Evolutionary conservation across 2,113 vertebrate genomes (phyloP).

Genomic region (Colinus virginianus): DNA sequence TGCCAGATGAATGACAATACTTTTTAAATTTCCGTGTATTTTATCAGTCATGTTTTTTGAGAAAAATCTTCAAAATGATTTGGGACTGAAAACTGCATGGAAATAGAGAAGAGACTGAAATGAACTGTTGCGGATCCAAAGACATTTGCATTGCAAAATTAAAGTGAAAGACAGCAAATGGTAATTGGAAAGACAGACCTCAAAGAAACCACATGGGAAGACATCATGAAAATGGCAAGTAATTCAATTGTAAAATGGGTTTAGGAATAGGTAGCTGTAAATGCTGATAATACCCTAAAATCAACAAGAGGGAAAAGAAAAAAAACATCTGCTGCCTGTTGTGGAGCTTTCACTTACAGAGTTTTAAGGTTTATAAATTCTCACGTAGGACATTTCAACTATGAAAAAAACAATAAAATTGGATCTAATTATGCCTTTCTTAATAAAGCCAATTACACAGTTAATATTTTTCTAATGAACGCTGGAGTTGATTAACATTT

Average conservation of each 20-base stretch:
- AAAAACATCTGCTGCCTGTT: not conserved
- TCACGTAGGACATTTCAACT: not conserved
- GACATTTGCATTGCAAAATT: not conserved
- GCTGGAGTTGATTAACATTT: not conserved
- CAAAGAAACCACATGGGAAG: not conserved
- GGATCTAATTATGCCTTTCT: not conserved
- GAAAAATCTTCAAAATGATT: not conserved
- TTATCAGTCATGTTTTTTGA: not conserved
- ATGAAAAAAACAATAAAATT: not conserved
- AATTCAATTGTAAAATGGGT: conserved; percentile 26
- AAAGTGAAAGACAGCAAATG: conserved; percentile 5
- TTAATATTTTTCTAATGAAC: conserved; percentile 14
- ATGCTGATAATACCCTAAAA: not conserved
- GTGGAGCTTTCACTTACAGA: not conserved
- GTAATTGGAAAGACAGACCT: conserved; percentile 24
- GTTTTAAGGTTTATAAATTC: conserved; percentile 3
- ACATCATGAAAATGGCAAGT: not conserved
- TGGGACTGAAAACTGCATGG: not conserved
- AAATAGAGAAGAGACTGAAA: not conserved
- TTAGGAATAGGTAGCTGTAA: not conserved
- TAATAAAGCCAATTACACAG: not conserved
- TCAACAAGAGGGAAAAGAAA: not conserved
- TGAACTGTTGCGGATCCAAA: not conserved
- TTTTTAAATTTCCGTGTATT: not conserved
- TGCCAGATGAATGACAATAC: not conserved